Evolutionary conservation across 2,113 vertebrate species (phyloP).

Genomic region (Salvelinus sp.): DNA sequence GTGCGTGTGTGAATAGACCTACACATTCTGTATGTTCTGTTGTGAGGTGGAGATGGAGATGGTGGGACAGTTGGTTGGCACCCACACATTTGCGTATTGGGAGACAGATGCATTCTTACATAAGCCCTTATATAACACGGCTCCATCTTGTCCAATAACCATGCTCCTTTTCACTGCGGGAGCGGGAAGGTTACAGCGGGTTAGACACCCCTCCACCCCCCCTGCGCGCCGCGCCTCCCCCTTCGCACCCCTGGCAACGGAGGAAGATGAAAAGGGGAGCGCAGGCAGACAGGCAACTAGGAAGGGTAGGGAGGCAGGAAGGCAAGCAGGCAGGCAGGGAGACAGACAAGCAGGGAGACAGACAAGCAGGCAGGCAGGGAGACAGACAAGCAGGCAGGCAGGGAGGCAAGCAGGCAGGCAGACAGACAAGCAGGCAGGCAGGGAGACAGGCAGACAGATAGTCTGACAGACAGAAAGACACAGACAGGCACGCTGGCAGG

Average conservation of each 20-base stretch:
- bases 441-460: neutral
- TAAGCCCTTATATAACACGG: slow-evolving; percentile 74
- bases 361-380: too few species aligned
- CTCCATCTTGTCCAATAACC: slow-evolving; percentile 60
- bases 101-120: slow-evolving; percentile 78
- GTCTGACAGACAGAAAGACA: too few species aligned
- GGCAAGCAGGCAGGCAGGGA: too few species aligned
- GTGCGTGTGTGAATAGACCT: slow-evolving; percentile 26
- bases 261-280: slow-evolving; percentile 36
- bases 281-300: too few species aligned
- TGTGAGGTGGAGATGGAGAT: neutral
- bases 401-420: neutral
- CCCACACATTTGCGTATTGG: slow-evolving; percentile 49
- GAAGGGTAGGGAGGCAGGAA: too few species aligned
- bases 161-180: slow-evolving; percentile 53
- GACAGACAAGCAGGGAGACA: neutral
- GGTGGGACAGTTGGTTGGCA: slow-evolving; percentile 26
- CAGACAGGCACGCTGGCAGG: too few species aligned
- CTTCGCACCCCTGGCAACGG: slow-evolving; percentile 30
- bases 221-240: neutral
- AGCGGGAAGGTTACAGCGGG: slow-evolving; percentile 42
- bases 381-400: too few species aligned
- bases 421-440: neutral
- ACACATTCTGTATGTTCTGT: slow-evolving; percentile 42
- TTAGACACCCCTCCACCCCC: slow-evolving; percentile 24